A percentile compares a stretch with the other conserved stretches of the same genome.
Evolutionary conservation across 2,113 vertebrate genomes (phyloP).

Genomic region (Picathartes gymnocephalus): DNA sequence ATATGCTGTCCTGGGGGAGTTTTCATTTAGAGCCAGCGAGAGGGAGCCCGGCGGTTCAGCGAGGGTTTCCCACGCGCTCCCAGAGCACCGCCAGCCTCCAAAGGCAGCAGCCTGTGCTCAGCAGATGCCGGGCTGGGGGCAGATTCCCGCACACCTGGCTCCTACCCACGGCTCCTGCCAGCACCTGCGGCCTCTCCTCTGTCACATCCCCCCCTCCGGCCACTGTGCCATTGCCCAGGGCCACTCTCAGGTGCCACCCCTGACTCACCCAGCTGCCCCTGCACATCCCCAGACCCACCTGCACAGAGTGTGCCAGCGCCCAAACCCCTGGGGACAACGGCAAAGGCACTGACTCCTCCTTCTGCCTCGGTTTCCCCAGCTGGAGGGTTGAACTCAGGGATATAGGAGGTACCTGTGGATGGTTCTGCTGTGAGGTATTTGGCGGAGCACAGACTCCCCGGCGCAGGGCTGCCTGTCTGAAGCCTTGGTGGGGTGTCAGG

Average conservation of each 20-base stretch:
- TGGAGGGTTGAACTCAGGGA: neutral
- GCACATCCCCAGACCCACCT: rapidly evolving
- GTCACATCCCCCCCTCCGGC: rapidly evolving
- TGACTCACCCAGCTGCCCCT: rapidly evolving
- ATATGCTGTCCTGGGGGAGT: constrained; percentile 40
- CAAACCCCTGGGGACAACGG: neutral
- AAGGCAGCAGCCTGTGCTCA: neutral
- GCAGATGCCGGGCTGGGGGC: neutral
- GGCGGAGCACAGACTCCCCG: neutral
- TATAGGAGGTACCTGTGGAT: rapidly evolving
- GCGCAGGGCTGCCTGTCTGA: neutral
- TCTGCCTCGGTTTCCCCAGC: neutral
- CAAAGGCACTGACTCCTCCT: neutral
- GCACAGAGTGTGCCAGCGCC: neutral
- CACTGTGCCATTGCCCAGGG: neutral
- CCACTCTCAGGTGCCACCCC: neutral
- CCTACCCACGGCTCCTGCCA: neutral
- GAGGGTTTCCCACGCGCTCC: neutral
- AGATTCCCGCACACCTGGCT: neutral
- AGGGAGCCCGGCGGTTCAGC: neutral
- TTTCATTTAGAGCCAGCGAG: neutral
- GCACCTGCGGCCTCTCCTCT: neutral
- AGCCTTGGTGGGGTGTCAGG: neutral
- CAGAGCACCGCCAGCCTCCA: neutral
- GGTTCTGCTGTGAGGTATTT: neutral